Percentiles rank a stretch among this genome's conserved stretches.
phyloP scores from a whole-genome alignment of 1,140 invertebrate species.

The Caenorhabditis briggsae region DNA sequence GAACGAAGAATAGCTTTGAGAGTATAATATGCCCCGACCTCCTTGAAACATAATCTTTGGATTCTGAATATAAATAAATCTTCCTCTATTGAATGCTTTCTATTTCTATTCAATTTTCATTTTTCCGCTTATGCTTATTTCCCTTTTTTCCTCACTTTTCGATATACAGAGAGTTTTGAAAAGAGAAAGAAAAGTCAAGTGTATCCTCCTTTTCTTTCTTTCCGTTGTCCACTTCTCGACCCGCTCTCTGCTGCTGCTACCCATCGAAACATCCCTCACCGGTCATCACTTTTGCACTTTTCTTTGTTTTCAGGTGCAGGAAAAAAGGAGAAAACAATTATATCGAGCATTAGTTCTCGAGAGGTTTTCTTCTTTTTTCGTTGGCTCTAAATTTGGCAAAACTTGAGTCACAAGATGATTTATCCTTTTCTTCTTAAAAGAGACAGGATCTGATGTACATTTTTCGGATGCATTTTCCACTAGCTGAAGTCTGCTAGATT shows the following conservation, averaged over 20 bases:
- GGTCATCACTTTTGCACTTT: slow-evolving; percentile 29
- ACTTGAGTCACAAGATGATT: slow-evolving; percentile 13
- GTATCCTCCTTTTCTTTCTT: slow-evolving; percentile 14
- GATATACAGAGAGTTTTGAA: slow-evolving; percentile 14
- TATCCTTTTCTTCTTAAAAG: too few species aligned
- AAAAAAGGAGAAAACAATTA: not conserved
- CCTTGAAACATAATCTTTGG: not conserved
- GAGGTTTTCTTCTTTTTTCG: not conserved
- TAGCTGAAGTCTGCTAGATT: too few species aligned
- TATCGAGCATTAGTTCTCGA: slow-evolving; percentile 18
- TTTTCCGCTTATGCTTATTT: slow-evolving; percentile 49
- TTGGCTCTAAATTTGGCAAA: not conserved
- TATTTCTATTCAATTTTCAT: slow-evolving; percentile 31
- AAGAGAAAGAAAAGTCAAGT: slow-evolving; percentile 50
- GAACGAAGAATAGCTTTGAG: too few species aligned
- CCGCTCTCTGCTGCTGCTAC: slow-evolving; percentile 12
- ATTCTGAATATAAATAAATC: not conserved
- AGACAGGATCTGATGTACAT: too few species aligned
- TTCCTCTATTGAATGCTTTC: not conserved
- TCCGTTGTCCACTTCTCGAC: slow-evolving; percentile 46
- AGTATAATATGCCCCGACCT: not conserved
- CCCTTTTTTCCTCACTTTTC: not conserved
- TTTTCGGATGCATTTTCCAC: too few species aligned
- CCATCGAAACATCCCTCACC: slow-evolving; percentile 34
- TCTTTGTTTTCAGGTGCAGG: not conserved